These are phyloP conservation scores for Pentamera pediparva DNA, from an alignment of 53 echinoderm and acorn worm genomes.

Conservation along the genomic window DNA sequence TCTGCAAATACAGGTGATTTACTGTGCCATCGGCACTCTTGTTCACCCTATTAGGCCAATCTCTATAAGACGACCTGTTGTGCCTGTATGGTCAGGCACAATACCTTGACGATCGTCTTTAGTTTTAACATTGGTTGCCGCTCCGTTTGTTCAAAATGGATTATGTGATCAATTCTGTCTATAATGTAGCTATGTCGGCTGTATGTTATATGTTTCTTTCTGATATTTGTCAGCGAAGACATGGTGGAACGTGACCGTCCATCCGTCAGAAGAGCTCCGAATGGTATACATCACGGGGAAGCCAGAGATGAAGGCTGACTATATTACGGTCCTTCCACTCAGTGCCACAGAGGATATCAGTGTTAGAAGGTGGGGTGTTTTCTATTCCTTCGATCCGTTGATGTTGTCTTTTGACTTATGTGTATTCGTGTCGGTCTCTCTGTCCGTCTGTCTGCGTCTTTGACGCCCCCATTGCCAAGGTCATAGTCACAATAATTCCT, in stretches of 20 bases:
- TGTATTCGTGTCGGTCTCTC: no score
- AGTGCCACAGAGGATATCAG: slow-evolving; percentile 42
- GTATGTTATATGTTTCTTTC: neutral
- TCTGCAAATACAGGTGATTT: no score
- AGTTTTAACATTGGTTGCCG: neutral
- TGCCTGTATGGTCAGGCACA: no score
- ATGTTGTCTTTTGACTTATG: no score
- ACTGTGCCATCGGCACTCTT: no score
- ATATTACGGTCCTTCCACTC: slow-evolving; percentile 55
- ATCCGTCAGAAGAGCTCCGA: slow-evolving; percentile 54
- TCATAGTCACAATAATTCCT: no score
- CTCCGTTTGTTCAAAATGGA: neutral
- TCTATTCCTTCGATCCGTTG: no score
- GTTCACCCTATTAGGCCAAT: no score
- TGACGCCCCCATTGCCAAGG: no score
- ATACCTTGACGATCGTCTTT: neutral
- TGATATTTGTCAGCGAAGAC: slow-evolving; percentile 62
- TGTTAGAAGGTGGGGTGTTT: slow-evolving; percentile 30
- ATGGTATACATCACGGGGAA: slow-evolving; percentile 87
- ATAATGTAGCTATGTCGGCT: neutral
- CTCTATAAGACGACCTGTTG: no score
- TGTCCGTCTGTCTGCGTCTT: no score
- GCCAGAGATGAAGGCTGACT: slow-evolving; percentile 54
- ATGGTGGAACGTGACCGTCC: slow-evolving; percentile 79
- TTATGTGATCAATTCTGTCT: neutral